phyloP scores from a whole-genome alignment of 2,797 vertebrate species.

The Mormyrops boulengeri region DNA sequence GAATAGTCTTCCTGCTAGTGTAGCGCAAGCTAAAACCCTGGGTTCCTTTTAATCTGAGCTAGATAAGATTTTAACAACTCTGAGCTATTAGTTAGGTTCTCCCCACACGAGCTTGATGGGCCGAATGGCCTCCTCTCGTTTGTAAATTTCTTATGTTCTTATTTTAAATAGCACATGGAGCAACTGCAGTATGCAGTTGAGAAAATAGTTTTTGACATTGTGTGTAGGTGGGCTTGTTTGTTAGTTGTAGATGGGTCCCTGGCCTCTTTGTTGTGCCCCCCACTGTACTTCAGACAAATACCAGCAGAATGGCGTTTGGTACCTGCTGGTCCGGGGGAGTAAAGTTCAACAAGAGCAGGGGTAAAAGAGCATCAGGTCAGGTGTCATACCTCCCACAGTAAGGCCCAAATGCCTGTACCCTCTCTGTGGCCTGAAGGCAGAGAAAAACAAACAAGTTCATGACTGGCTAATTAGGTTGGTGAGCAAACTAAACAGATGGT shows the following conservation, averaged over 20 bases:
- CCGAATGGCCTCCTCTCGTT: too few relatives aligned
- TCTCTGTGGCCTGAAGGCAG: not conserved
- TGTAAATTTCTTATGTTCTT: too few relatives aligned
- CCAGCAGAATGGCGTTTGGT: not conserved
- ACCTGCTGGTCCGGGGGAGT: not conserved
- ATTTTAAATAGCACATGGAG: not conserved
- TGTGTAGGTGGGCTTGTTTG: slow-evolving; percentile 3
- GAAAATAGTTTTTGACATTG: not conserved
- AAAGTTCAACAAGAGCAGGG: slow-evolving; percentile 14
- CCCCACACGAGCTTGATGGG: too few relatives aligned
- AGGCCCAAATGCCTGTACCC: not conserved
- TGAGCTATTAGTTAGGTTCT: too few relatives aligned
- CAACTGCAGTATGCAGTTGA: not conserved
- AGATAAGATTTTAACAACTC: too few relatives aligned
- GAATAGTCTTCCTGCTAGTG: too few relatives aligned
- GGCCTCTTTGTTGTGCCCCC: not conserved
- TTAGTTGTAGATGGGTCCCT: not conserved
- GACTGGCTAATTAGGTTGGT: not conserved
- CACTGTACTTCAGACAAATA: not conserved
- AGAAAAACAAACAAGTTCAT: slow-evolving; percentile 24
- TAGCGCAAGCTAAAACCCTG: too few relatives aligned
- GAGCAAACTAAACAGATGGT: slow-evolving; percentile 21
- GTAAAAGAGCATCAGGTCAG: slow-evolving; percentile 18
- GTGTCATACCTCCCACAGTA: slow-evolving; percentile 26
- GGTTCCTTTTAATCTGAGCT: too few relatives aligned